Conservation (phyloP, 1,140 invertebrate species). For the Heliconius himera region DNA sequence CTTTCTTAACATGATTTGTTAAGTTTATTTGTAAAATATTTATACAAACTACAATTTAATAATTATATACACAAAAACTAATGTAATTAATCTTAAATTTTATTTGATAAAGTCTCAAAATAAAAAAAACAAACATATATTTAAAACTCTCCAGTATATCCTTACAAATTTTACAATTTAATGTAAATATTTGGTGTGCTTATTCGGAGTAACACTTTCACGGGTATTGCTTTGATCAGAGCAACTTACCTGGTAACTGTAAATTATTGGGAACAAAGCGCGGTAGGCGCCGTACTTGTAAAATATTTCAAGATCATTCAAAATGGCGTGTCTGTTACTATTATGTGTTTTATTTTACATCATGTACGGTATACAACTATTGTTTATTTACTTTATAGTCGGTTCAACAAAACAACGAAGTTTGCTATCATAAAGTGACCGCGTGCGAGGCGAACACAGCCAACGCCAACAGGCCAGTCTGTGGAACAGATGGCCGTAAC, state of each 20-base stretch:
- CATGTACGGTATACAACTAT: neutral
- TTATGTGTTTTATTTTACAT: neutral
- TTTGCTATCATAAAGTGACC: slow-evolving; percentile 56
- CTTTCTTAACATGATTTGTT: too few relatives aligned
- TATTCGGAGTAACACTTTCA: slow-evolving; percentile 31
- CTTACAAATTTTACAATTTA: neutral
- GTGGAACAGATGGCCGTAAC: slow-evolving; percentile 90
- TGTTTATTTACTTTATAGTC: slow-evolving; percentile 36
- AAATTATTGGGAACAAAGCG: slow-evolving; percentile 24
- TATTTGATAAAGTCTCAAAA: neutral
- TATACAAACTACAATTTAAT: too few relatives aligned
- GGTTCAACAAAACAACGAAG: slow-evolving; percentile 48
- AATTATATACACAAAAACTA: too few relatives aligned
- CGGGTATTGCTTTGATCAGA: slow-evolving; percentile 26
- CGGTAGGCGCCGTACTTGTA: neutral
- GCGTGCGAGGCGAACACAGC: slow-evolving; percentile 60
- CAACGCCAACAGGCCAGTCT: slow-evolving; percentile 83
- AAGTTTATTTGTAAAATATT: too few relatives aligned
- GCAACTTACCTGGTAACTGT: slow-evolving; percentile 31
- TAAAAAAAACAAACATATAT: neutral
- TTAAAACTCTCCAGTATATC: neutral
- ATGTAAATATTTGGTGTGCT: neutral
- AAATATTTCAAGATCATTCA: neutral
- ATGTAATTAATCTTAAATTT: too few relatives aligned
- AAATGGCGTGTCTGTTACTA: neutral